Evolutionary conservation across 2,797 vertebrate genomes (phyloP).

Genomic region (Rhinophrynus dorsalis): DNA sequence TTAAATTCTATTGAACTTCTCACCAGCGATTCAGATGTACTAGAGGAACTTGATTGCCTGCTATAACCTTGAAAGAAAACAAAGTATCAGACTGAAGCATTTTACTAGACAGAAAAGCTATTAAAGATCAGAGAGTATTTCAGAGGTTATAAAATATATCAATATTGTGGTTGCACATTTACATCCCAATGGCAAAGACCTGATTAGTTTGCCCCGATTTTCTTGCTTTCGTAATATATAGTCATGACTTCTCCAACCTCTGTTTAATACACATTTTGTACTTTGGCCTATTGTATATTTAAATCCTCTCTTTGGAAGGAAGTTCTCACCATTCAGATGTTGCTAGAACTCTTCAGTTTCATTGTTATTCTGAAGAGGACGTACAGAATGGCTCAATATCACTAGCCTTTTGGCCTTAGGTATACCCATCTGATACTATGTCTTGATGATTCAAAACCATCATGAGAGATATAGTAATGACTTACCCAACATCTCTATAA

Average conservation of each 20-base stretch:
- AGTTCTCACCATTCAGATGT: too few species aligned
- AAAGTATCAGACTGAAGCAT: neutral
- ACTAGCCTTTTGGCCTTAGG: too few species aligned
- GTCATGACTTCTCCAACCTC: neutral
- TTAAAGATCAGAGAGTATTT: constrained; percentile 16
- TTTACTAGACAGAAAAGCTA: neutral
- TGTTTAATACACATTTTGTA: neutral
- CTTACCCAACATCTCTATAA: too few species aligned
- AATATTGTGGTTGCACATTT: constrained; percentile 17
- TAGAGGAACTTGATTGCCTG: constrained; percentile 25
- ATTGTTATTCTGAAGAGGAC: too few species aligned
- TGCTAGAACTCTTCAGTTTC: too few species aligned
- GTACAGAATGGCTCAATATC: too few species aligned
- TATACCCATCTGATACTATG: too few species aligned
- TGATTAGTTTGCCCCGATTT: neutral
- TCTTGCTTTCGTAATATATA: too few species aligned
- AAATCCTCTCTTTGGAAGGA: too few species aligned
- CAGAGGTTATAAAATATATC: constrained; percentile 7
- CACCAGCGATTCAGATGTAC: constrained; percentile 10
- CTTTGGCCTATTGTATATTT: too few species aligned
- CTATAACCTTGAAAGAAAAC: constrained; percentile 34
- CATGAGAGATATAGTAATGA: too few species aligned
- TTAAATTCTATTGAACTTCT: constrained; percentile 35
- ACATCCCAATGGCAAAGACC: neutral
- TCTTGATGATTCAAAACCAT: too few species aligned